Percentiles rank a stretch among this genome's conserved stretches.
phyloP scores from a whole-genome alignment of 2,888 invertebrate species.

The Zonitis immaculata region DNA sequence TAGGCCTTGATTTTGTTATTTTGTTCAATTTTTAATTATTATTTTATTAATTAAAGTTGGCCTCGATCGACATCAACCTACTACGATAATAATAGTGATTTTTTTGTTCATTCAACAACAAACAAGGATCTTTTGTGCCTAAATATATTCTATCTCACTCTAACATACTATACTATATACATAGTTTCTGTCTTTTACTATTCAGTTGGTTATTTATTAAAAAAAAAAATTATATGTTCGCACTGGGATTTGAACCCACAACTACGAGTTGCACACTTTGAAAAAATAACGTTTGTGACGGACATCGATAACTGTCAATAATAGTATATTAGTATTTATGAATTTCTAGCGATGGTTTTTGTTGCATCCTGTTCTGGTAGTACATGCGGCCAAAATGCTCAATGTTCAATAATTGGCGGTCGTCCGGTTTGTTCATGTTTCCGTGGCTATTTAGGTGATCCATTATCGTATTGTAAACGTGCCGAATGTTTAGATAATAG shows the following conservation, averaged over 20 bases:
- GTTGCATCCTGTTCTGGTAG: slow-evolving; percentile 49
- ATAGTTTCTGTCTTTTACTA: neutral
- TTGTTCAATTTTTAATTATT: neutral
- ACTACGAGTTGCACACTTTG: too few species aligned
- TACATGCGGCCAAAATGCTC: slow-evolving; percentile 65
- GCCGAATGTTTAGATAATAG: slow-evolving; percentile 58
- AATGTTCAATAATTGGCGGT: slow-evolving; percentile 59
- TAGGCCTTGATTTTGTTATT: neutral
- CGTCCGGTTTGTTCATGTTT: slow-evolving; percentile 77
- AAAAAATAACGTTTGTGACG: too few species aligned
- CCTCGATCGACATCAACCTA: too few species aligned
- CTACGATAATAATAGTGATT: neutral
- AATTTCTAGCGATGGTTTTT: slow-evolving; percentile 24
- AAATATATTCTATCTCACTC: neutral
- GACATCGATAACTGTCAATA: too few species aligned
- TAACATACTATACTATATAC: neutral
- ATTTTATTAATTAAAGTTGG: neutral
- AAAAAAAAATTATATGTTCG: too few species aligned
- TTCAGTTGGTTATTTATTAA: neutral
- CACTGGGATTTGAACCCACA: too few species aligned
- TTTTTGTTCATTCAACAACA: neutral
- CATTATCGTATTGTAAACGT: slow-evolving; percentile 63
- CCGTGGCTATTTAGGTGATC: slow-evolving; percentile 76
- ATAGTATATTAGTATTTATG: too few species aligned
- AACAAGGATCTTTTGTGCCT: too few species aligned